Evolutionary conservation across 1,140 invertebrate species (phyloP).

Genomic region (Papilio aristodemus): DNA sequence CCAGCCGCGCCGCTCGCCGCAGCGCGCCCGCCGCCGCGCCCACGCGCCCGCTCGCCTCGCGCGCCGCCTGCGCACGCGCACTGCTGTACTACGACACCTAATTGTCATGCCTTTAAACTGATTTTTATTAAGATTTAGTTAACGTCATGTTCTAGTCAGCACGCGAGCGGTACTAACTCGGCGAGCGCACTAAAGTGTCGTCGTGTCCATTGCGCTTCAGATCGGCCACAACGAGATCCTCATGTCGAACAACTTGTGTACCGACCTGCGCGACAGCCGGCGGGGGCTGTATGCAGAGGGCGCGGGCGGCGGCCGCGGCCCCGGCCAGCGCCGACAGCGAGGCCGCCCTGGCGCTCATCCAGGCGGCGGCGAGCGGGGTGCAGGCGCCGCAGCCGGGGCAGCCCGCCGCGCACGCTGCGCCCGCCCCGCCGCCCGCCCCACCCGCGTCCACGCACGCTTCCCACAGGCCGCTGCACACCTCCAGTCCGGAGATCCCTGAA

Average conservation of each 20-base stretch:
- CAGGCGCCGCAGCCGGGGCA: slow-evolving; percentile 81
- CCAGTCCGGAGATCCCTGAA: slow-evolving; percentile 53
- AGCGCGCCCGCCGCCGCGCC: slow-evolving; percentile 86
- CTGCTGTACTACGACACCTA: no score
- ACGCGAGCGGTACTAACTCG: no score
- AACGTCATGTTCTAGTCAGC: no score
- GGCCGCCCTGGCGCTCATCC: slow-evolving; percentile 89
- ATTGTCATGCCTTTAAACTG: no score
- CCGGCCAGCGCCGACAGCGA: slow-evolving; percentile 88
- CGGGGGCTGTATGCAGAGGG: slow-evolving; percentile 93
- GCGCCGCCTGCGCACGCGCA: slow-evolving; percentile 90
- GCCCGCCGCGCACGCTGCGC: slow-evolving; percentile 82
- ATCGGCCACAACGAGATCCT: no score
- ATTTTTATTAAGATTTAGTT: no score
- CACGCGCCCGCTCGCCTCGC: slow-evolving; percentile 89
- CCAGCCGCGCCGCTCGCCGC: slow-evolving; percentile 88
- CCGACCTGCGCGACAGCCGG: slow-evolving; percentile 92
- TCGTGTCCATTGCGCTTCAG: no score
- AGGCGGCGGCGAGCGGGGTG: slow-evolving; percentile 81
- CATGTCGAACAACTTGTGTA: no score
- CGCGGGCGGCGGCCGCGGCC: slow-evolving; percentile 88
- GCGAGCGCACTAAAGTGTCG: no score
- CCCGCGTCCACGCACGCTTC: slow-evolving; percentile 78
- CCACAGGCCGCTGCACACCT: slow-evolving; percentile 52
- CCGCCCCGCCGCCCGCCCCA: slow-evolving; percentile 88